Base-by-base conservation (phyloP, 2,888 invertebrate species). In the Hylaea fasciaria region DNA sequence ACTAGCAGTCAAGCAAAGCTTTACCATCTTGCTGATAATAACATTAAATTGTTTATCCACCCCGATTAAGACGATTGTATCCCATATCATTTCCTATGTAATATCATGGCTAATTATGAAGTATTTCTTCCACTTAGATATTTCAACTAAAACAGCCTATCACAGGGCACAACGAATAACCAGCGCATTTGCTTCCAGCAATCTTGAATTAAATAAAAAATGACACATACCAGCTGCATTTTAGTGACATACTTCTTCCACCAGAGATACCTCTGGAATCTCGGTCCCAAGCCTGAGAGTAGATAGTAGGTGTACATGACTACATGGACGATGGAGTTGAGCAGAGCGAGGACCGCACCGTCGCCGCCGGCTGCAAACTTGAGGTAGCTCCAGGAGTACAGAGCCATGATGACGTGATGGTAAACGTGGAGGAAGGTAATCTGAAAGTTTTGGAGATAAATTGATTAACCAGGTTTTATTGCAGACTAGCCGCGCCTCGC, bases 381-480 rank as follows among this genome's bases (percentile, higher is more conserved):
- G 32, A 96, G 87, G 70, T 96, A 97, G 58, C 95, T 95, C 96
- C 97, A 97, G 0, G 95, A 95, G 85, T 96, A 94, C 29, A 96
- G 80, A 39, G 95, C 97, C 87, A 96, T 96, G 56, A 95, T 92
- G 0, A 95, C 93, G 81, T 98, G 98, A 82, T 98, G 98, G 79
- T 97, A 98, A 0, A 98, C 96, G 79, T 98, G 98, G 28, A 98
- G 94, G 74, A 97, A 97, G 0, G 97, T 95, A 9, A 98, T 95
- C 93, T 98, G 97, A 28, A 94, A 78, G 92, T 0, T 7, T 0
- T 12, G 12, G 16, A 48, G 10, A 48, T 28, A 0, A 46, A 35
- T 4, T 10, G 17, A 4, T 47, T 47, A 3, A 22, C 5, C 22
- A 22, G n/a, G n/a, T n/a, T n/a, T n/a, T n/a, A n/a, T n/a, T n/a